Base-by-base conservation (phyloP, 2,797 vertebrate genomes). In the Trachops cirrhosus region DNA sequence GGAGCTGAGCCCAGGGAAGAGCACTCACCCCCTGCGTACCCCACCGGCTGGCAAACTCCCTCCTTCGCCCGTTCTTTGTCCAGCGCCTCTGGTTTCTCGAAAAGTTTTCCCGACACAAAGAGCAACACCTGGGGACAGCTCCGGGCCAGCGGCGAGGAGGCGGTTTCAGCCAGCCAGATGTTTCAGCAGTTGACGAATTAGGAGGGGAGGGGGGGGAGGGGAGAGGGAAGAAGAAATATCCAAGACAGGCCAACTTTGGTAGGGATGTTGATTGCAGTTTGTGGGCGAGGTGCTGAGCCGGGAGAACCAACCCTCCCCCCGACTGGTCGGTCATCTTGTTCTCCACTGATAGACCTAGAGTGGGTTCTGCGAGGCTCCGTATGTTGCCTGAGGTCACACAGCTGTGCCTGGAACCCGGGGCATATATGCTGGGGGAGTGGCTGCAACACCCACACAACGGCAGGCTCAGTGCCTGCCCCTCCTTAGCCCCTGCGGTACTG, bases 21-120 rank as follows among this genome's bases (percentile, higher is more conserved):
- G 46, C 6, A 77, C 62, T 59, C 88, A 15, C 71, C 37, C 44
- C 14, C 8, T 0, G 71, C n/a, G 46, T n/a, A 7, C 77, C 41
- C 39, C 10, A 37, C 46, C 8, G 18, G 22, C 88, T 54, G 89
- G 62, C 95, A 90, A 3, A 71, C n/a, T 50, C 84, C 84, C 80
- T 52, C 57, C 68, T 2, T 52, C 14, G 5, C 68, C 34, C 3
- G 34, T 52, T 94, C 95, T 98, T 96, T 97, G 97, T 98, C 96
- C 97, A 83, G 95, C 5, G 29, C 21, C 71, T 62, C 94, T 2
- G 54, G 85, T 86, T 67, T 70, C 79, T 92, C 82, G 71, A 95
- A 98, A 98, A 98, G 96, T 98, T 98, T 97, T 96, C 88, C 75
- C 52, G 37, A 95, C 94, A 97, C 96, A 95, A 97, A 97, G 98